Evolutionary conservation across 2,888 invertebrate species (phyloP), one percentile per base, ranked within the genome.

Genomic region (Hipparchia sbordonii): DNA sequence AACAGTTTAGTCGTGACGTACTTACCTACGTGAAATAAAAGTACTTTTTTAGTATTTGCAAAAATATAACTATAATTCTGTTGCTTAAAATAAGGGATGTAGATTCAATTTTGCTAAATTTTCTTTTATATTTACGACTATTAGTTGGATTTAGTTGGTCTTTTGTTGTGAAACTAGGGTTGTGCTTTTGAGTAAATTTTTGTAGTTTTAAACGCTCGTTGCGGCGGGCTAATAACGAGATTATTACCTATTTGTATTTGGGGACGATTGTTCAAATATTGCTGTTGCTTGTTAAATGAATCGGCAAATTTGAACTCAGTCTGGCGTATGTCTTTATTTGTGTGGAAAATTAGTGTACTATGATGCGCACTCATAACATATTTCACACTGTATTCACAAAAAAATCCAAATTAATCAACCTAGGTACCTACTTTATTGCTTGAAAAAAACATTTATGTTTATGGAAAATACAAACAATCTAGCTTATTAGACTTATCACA

Each of bases 231-330:
- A 75, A 77, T 89, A 89, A 92, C 84, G 77, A 87, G 89, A 90
- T 91, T 90, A 88, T 88, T 87, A 23, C 23, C 23, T 23, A 87
- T 89, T 84, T 84, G 74, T 79, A 77, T 79, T 79, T 81, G 82
- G 87, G 88, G 82, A 74, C 78, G 80, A 81, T 85, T 87, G 88
- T 81, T 86, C 87, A 90, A 91, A 91, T 89, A 91, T 91, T 90
- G 83, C 82, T 77, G 72, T 76, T 81, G 80, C 84, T 81, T 81
- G 86, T 81, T 83, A 84, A 89, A 90, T 89, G 86, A 81, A 80
- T 78, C 82, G 86, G 80, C 76, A 84, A 81, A 80, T 23, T 23
- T 23, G 79, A 66, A 66, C 67, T 61, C 74, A 70, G 74, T 68
- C 65, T 74, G 74, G 76, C 75, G 74, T 76, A 78, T 77, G 72